These are phyloP conservation scores for Philhelius pedissequus DNA, from an alignment of 2,888 invertebrate genomes.

Conservation along the genomic window DNA sequence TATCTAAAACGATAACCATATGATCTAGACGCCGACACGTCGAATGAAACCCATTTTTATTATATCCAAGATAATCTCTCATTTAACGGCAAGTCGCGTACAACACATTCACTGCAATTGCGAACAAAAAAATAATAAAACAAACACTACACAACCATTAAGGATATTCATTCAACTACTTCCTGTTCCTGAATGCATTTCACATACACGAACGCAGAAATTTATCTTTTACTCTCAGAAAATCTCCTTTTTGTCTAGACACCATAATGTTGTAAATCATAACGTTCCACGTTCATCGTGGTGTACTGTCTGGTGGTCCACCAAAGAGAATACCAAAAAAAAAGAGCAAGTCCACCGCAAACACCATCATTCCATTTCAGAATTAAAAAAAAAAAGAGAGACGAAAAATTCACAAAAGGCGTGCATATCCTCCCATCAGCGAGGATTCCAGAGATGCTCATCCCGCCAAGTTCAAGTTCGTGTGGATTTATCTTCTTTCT, in stretches of 20 bases:
- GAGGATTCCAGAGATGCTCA: not conserved
- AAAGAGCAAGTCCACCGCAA: slow-evolving; percentile 18
- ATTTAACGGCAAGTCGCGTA: slow-evolving; percentile 62
- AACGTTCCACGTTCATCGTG: slow-evolving; percentile 45
- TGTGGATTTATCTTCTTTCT: slow-evolving; percentile 41
- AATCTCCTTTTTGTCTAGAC: slow-evolving; percentile 66
- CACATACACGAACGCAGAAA: slow-evolving; percentile 56
- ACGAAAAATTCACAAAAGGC: slow-evolving; percentile 40
- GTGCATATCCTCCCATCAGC: slow-evolving; percentile 13
- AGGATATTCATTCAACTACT: slow-evolving; percentile 65
- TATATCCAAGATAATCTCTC: slow-evolving; percentile 47
- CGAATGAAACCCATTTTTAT: not conserved
- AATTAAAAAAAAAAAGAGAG: not conserved
- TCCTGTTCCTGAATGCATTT: slow-evolving; percentile 65
- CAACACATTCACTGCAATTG: slow-evolving; percentile 3
- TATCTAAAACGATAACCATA: not conserved
- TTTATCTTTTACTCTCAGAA: slow-evolving; percentile 51
- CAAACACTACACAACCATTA: slow-evolving; percentile 44
- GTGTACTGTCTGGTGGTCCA: slow-evolving; percentile 38
- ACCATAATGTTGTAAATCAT: slow-evolving; percentile 64
- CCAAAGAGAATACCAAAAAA: slow-evolving; percentile 19
- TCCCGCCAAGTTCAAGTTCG: slow-evolving; percentile 63
- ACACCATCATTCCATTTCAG: not conserved
- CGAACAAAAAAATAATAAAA: not conserved
- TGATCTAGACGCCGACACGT: not conserved